These are phyloP conservation scores for Pseudorasbora parva DNA, from an alignment of 2,113 vertebrate genomes.

Conservation along the genomic window DNA sequence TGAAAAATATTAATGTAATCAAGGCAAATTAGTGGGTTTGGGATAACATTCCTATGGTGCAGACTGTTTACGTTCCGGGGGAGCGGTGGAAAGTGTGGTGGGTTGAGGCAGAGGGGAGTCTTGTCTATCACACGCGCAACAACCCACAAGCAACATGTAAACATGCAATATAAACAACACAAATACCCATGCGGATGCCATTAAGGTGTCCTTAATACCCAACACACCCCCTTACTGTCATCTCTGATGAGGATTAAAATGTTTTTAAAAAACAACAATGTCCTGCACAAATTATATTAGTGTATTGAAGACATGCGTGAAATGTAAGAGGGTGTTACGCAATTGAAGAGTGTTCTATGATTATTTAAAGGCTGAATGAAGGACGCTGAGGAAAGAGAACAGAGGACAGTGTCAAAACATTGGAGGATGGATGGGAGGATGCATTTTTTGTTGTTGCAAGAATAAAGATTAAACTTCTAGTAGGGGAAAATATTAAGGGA, in stretches of 20 bases:
- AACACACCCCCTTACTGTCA: constrained; percentile 23
- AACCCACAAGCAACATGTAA: neutral
- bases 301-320: constrained; percentile 1
- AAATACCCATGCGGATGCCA: constrained; percentile 17
- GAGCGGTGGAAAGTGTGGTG: constrained; percentile 60
- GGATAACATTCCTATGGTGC: constrained; percentile 75
- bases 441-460: neutral
- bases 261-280: neutral
- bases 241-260: constrained; percentile 3
- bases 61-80: constrained; percentile 68
- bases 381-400: constrained; percentile 8
- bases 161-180: too few species aligned
- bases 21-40: constrained; percentile 74
- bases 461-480: constrained; percentile 1
- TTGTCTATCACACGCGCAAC: constrained; percentile 5
- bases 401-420: constrained; percentile 24
- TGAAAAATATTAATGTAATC: constrained; percentile 81
- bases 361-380: constrained; percentile 21
- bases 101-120: constrained; percentile 15
- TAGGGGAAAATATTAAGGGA: neutral
- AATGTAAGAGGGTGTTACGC: constrained; percentile 23
- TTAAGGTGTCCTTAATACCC: constrained; percentile 10
- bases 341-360: constrained; percentile 13
- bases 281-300: neutral
- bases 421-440: neutral